These are phyloP conservation scores for Chionoecetes opilio DNA, from an alignment of 1,140 invertebrate species.

Conservation along the genomic window DNA sequence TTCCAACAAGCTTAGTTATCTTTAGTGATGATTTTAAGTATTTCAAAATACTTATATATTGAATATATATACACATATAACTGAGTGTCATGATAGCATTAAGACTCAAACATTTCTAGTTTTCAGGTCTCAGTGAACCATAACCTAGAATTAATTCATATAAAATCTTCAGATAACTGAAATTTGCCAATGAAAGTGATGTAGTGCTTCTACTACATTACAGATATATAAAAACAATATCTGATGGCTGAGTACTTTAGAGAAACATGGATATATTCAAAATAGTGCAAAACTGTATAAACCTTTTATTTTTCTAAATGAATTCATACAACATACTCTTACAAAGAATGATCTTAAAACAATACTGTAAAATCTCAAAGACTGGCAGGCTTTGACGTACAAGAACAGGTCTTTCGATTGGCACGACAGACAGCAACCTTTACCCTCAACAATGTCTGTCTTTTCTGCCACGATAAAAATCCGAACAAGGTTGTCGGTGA, in stretches of 20 bases:
- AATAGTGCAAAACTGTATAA: constrained; percentile 70
- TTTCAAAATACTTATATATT: not conserved
- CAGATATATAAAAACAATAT: constrained; percentile 3
- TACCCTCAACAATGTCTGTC: not conserved
- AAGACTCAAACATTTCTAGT: not conserved
- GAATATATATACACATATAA: not conserved
- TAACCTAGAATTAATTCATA: not conserved
- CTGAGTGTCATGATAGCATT: not conserved
- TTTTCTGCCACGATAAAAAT: not conserved
- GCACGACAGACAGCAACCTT: not conserved
- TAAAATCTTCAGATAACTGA: not conserved
- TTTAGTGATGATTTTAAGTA: not conserved
- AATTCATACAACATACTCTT: constrained; percentile 65
- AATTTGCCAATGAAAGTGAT: not conserved
- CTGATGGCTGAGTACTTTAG: not conserved
- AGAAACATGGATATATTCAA: constrained; percentile 75
- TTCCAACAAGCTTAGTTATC: not conserved
- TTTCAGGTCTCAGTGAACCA: not conserved
- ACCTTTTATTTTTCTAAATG: constrained; percentile 66
- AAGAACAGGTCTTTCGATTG: not conserved
- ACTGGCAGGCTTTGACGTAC: not conserved
- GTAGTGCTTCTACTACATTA: not conserved
- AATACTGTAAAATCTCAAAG: constrained; percentile 22
- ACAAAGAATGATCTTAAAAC: constrained; percentile 53
- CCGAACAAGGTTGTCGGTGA: not conserved